These are phyloP conservation scores for Tipula unca DNA, from an alignment of 2,888 invertebrate species.

Conservation along the genomic window DNA sequence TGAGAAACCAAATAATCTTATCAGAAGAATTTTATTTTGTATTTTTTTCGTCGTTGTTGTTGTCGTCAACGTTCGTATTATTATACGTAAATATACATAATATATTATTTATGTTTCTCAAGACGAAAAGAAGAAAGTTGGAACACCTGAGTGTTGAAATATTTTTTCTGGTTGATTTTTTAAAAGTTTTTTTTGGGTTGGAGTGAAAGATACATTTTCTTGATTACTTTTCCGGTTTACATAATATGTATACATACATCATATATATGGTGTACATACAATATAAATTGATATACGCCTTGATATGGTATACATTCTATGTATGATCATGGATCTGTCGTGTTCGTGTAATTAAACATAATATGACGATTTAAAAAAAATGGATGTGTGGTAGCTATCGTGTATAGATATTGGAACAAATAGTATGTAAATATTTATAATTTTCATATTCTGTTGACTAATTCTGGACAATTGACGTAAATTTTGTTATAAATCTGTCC, in stretches of 20 bases:
- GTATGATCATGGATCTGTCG: not conserved
- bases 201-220: not conserved
- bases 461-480: too few species aligned
- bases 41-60: not conserved
- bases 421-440: too few species aligned
- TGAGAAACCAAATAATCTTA: slow-evolving; percentile 3
- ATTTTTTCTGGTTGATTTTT: not conserved
- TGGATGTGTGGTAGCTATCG: too few species aligned
- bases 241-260: not conserved
- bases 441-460: too few species aligned
- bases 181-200: not conserved
- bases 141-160: slow-evolving; percentile 14
- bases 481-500: too few species aligned
- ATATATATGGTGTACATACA: not conserved
- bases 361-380: not conserved
- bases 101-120: not conserved
- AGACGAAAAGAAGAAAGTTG: not conserved
- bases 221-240: not conserved
- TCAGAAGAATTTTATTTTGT: slow-evolving; percentile 14
- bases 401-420: too few species aligned
- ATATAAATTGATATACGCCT: not conserved
- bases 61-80: not conserved
- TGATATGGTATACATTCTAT: not conserved
- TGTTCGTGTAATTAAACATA: not conserved
- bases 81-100: not conserved